These are phyloP conservation scores for Axis porcinus DNA, from an alignment of 2,113 vertebrate genomes.

Conservation along the genomic window DNA sequence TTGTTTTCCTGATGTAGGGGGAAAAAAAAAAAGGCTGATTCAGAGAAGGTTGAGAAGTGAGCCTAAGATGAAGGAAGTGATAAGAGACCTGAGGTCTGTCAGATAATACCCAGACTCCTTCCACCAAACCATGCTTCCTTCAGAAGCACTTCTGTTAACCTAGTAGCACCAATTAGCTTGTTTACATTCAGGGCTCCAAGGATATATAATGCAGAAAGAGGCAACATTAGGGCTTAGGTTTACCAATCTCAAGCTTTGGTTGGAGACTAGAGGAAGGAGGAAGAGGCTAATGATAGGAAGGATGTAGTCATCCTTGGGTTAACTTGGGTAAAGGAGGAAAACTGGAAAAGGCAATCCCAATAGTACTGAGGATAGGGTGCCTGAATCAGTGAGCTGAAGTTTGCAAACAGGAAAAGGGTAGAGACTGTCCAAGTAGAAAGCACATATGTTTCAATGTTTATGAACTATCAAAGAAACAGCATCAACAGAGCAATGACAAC, in stretches of 20 bases:
- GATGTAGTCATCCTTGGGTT: neutral
- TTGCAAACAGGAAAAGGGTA: neutral
- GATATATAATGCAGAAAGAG: neutral
- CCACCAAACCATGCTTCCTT: neutral
- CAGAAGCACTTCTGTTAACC: neutral
- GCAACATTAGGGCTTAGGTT: neutral
- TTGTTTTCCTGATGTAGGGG: neutral
- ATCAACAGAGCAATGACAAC: neutral
- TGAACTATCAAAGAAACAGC: neutral
- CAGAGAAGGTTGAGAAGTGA: neutral
- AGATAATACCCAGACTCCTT: neutral
- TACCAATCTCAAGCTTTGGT: neutral
- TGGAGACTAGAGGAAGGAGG: neutral
- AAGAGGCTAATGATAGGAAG: neutral
- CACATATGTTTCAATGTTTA: neutral
- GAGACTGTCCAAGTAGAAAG: neutral
- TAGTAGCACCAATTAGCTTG: neutral
- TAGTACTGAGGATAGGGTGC: neutral
- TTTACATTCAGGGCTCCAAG: neutral
- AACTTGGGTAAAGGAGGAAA: neutral
- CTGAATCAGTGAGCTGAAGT: neutral
- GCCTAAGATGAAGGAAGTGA: neutral
- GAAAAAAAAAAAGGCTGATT: neutral
- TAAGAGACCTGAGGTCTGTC: neutral
- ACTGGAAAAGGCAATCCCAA: neutral